phyloP scores from a whole-genome alignment of 2,888 invertebrate species.

The Ferrisia virgata region DNA sequence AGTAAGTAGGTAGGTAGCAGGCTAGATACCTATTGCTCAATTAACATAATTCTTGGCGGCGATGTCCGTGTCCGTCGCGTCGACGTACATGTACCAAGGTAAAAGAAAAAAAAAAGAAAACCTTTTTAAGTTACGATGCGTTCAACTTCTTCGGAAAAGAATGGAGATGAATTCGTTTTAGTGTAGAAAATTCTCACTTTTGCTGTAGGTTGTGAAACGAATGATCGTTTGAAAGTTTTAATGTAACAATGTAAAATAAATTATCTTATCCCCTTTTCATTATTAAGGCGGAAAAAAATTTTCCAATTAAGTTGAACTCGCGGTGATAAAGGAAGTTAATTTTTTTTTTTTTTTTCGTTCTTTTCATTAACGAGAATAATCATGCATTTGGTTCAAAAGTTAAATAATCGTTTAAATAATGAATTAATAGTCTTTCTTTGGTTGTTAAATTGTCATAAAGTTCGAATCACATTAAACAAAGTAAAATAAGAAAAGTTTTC shows the following conservation, averaged over 20 bases:
- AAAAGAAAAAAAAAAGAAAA: neutral
- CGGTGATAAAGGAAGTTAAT: slow-evolving; percentile 8
- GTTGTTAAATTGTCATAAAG: slow-evolving; percentile 32
- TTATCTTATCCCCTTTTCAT: slow-evolving; percentile 27
- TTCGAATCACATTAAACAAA: slow-evolving; percentile 25
- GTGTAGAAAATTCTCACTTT: neutral
- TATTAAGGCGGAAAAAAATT: neutral
- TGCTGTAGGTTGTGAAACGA: neutral
- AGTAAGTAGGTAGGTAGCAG: too few species aligned
- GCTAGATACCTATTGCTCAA: too few species aligned
- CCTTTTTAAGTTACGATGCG: neutral
- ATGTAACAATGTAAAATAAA: slow-evolving; percentile 33
- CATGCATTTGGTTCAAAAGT: slow-evolving; percentile 14
- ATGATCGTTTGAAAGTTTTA: slow-evolving; percentile 25
- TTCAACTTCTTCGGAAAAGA: neutral
- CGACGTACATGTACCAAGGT: neutral
- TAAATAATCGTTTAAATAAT: slow-evolving; percentile 26
- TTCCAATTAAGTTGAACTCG: slow-evolving; percentile 31
- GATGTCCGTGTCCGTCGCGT: neutral
- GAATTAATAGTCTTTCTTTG: slow-evolving; percentile 25
- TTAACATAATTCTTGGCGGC: neutral
- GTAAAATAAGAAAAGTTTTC: slow-evolving; percentile 30
- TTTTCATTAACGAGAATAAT: slow-evolving; percentile 25
- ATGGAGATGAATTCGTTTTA: neutral
- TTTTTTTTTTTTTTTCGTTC: slow-evolving; percentile 14